A percentile compares a stretch with the other conserved stretches of the same genome.
Evolutionary conservation across 2,113 vertebrate genomes (phyloP).

Genomic region (Tamias sibiricus): DNA sequence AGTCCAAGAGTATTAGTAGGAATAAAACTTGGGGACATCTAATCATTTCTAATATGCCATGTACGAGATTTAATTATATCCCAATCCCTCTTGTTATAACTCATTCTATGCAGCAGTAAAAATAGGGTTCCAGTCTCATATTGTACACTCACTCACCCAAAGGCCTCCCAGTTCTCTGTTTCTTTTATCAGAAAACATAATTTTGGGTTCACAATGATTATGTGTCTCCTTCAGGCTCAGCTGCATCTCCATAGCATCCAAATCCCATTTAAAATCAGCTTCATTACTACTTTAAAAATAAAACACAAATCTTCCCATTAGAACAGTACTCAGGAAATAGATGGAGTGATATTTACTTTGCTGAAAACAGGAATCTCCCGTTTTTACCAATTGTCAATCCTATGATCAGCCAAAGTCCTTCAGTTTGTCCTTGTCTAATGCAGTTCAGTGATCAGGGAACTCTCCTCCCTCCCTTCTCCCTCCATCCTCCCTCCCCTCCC

Average conservation of each 20-base stretch:
- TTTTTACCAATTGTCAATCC: conserved; percentile 11
- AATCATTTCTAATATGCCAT: conserved; percentile 6
- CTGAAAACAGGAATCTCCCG: conserved; percentile 11
- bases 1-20: not conserved
- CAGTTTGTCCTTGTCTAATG: conserved; percentile 67
- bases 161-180: not conserved
- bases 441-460: conserved; percentile 40
- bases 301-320: conserved; percentile 53
- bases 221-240: not conserved
- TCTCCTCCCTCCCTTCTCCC: not conserved
- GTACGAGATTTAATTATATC: conserved; percentile 10
- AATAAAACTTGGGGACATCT: conserved; percentile 33
- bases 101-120: not conserved
- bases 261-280: conserved; percentile 35
- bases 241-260: not conserved
- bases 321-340: conserved; percentile 37
- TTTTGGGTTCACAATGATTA: conserved; percentile 7
- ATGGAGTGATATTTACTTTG: conserved; percentile 53
- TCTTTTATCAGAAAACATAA: conserved; percentile 27
- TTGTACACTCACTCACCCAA: not conserved
- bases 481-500: not conserved
- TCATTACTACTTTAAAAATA: conserved; percentile 47
- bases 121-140: not conserved
- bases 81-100: not conserved
- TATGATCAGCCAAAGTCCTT: conserved; percentile 64